Evolutionary conservation across 2,113 vertebrate species (phyloP), one percentile per base, ranked within the genome.

Genomic region (Alligator sinensis): DNA sequence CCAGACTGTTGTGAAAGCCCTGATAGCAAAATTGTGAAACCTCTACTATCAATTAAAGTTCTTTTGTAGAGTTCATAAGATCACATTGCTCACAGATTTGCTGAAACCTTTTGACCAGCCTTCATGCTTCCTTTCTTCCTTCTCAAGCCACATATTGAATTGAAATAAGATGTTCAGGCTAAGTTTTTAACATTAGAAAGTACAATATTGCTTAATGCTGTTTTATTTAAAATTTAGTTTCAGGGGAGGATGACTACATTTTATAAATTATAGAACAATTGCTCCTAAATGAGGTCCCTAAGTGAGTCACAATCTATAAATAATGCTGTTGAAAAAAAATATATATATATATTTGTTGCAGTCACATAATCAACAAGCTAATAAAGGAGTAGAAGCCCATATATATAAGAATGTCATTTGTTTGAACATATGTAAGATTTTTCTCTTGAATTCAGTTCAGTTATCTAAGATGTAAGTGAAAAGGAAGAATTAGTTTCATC

Each of bases 401-500:
- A 74, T 24, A 54, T 1, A 21, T 81, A 75, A 0, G 81, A 19
- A 57, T 47, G 30, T 3, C 74, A 75, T 80, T 83, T 81, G 61
- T 72, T 84, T 77, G 70, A 89, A 27, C 70, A 74, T 91, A 84
- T 3, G 59, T 34, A 76, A 68, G 34, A n/a, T 84, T 89, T 47
- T 93, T 80, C 61, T 89, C 70, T 38, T 16, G 80, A 25, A 25
- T 77, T 90, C 11, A 77, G 61, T 89, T 93, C 58, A 77, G 38
- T 84, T 90, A 92, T 21, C 5, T 27, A 62, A 87, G 60, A 92
- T 15, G 7, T 47, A 47, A 47, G 7, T 47, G 47, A 79, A 82
- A 55, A 79, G 76, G 25, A 86, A 25, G 28, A 68, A 89, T 89
- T 74, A 75, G 17, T 34, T 95, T 96, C 77, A 87, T 14, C 6